Evolutionary conservation across 2,797 vertebrate genomes (phyloP).

Genomic region (Ispidina lecontei): DNA sequence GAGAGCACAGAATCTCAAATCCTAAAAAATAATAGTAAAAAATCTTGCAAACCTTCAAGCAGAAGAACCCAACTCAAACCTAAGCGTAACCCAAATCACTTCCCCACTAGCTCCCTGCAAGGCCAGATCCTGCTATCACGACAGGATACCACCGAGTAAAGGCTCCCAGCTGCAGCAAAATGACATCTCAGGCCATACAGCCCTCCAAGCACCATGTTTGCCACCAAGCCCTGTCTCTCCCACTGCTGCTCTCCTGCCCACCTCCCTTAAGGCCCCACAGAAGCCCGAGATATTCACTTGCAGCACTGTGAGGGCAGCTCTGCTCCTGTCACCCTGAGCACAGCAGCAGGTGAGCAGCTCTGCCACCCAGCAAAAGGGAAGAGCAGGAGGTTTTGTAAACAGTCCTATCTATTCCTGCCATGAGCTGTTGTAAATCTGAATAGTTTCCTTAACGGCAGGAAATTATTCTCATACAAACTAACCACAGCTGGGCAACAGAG

Average conservation of each 20-base stretch:
- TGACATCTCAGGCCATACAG: neutral
- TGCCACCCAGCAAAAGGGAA: neutral
- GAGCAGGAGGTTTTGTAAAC: neutral
- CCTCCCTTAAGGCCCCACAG: neutral
- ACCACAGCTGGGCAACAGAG: slow-evolving; percentile 62
- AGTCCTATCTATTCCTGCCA: neutral
- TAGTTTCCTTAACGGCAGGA: slow-evolving; percentile 58
- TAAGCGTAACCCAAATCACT: neutral
- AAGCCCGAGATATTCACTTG: neutral
- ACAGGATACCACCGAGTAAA: neutral
- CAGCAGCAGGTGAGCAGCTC: neutral
- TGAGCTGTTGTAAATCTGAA: neutral
- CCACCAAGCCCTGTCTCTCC: neutral
- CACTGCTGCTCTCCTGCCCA: neutral
- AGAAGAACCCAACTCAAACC: neutral
- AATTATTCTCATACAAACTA: slow-evolving; percentile 73
- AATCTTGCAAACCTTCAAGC: no score
- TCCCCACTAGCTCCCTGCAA: neutral
- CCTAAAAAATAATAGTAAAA: no score
- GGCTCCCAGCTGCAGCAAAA: neutral
- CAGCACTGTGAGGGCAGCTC: neutral
- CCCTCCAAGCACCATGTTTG: neutral
- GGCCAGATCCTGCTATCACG: neutral
- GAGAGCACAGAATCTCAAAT: neutral
- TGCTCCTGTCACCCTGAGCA: neutral